Evolutionary conservation across 2,797 vertebrate genomes (phyloP).

Genomic region (Pseudotriccus pelzelni): DNA sequence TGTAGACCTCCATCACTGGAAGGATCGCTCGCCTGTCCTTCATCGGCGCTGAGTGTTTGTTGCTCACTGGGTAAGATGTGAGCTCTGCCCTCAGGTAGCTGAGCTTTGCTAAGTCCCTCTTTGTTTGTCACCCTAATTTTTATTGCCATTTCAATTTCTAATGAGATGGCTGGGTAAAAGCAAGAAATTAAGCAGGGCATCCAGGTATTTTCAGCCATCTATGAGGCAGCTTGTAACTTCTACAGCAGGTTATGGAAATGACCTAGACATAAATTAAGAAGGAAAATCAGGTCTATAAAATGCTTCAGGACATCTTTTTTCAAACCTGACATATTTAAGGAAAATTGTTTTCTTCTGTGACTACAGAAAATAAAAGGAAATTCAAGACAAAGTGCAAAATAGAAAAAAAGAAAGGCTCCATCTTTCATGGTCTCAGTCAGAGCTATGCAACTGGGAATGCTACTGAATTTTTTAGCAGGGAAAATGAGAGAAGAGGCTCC

Average conservation of each 20-base stretch:
- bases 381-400: neutral
- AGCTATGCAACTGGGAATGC: fast-evolving
- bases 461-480: neutral
- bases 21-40: neutral
- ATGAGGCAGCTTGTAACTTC: neutral
- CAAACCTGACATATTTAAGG: neutral
- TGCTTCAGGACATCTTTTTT: neutral
- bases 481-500: neutral
- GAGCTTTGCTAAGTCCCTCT: fast-evolving
- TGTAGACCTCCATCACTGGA: neutral
- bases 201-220: neutral
- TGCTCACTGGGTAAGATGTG: neutral
- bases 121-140: neutral
- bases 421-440: neutral
- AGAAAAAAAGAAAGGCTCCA: neutral
- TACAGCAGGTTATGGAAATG: neutral
- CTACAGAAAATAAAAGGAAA: neutral
- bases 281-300: neutral
- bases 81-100: neutral
- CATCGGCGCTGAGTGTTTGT: fast-evolving
- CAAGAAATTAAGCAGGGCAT: neutral
- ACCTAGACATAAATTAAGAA: neutral
- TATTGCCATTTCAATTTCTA: neutral
- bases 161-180: neutral
- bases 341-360: neutral